A percentile compares a stretch with the other conserved stretches of the same genome.
These are phyloP conservation scores for Danaus melanippus DNA, from an alignment of 1,140 invertebrate species.

Conservation along the genomic window DNA sequence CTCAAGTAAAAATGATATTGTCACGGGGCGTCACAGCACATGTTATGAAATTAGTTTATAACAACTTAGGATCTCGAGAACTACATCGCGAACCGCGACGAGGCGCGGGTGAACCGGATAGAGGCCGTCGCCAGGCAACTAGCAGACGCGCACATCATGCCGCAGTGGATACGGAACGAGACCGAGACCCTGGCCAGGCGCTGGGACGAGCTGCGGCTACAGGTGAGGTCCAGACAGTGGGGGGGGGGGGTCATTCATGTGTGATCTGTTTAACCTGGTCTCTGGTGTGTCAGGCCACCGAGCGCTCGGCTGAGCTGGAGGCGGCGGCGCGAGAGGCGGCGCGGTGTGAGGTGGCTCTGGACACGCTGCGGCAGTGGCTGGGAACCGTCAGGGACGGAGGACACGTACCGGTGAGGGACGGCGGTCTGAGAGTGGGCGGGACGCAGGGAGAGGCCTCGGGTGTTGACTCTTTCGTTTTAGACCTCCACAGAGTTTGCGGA, in stretches of 20 bases:
- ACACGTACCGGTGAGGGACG: constrained; percentile 2
- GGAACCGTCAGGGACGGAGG: constrained; percentile 25
- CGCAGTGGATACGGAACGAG: constrained; percentile 78
- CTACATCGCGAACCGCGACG: constrained; percentile 84
- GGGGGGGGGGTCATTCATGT: neutral
- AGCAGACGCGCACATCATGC: constrained; percentile 84
- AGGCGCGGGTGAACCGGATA: constrained; percentile 80
- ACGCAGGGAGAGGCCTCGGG: constrained; percentile 5
- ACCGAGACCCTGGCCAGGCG: constrained; percentile 78
- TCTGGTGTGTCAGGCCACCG: constrained; percentile 74
- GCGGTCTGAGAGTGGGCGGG: constrained; percentile 64
- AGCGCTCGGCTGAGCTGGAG: constrained; percentile 81
- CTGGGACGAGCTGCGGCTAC: constrained; percentile 79
- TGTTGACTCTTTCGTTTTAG: constrained; percentile 19
- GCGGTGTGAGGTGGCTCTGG: constrained; percentile 82
- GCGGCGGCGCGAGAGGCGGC: constrained; percentile 84
- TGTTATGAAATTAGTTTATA: too few species aligned
- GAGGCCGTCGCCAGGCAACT: constrained; percentile 83
- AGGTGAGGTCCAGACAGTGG: constrained; percentile 60
- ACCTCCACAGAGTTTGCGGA: constrained; percentile 77
- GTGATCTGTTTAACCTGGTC: too few species aligned
- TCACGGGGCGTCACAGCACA: too few species aligned
- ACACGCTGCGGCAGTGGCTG: constrained; percentile 85
- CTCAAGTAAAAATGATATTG: too few species aligned
- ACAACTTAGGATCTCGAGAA: constrained; percentile 85